Percentiles rank a stretch among this genome's conserved stretches.
These are phyloP conservation scores for Sebastiscus tertius DNA, from an alignment of 2,797 vertebrate species.

Conservation along the genomic window DNA sequence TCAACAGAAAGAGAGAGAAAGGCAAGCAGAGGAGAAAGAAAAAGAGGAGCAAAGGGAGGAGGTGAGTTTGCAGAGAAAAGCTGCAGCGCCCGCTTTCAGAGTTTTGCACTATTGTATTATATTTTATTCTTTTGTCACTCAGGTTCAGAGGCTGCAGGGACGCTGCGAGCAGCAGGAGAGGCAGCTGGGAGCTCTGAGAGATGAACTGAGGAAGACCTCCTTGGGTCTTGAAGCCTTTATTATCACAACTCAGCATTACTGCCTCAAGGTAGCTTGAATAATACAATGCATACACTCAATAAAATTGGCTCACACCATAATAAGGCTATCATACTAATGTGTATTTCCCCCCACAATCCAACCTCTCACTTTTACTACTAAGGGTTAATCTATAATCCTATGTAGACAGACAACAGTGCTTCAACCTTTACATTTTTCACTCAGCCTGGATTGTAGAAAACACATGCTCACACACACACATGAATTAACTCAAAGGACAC, in stretches of 20 bases:
- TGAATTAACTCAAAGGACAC: conserved; percentile 5
- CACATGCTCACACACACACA: not conserved
- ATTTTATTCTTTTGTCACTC: conserved; percentile 2
- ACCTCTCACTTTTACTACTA: not conserved
- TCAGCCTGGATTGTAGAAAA: not conserved
- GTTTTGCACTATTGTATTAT: not conserved
- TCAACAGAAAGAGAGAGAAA: conserved; percentile 71
- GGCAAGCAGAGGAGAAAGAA: conserved; percentile 64
- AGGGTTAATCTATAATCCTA: not conserved
- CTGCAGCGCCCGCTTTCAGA: not conserved
- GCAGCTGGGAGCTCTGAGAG: conserved; percentile 83
- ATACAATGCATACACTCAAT: not conserved
- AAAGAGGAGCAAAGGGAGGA: conserved; percentile 71
- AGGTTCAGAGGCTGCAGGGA: conserved; percentile 87
- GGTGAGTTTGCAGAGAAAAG: conserved; percentile 43
- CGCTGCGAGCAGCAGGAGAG: conserved; percentile 87
- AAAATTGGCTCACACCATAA: not conserved
- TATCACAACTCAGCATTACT: conserved; percentile 92
- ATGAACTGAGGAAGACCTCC: conserved; percentile 85
- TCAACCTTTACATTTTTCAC: not conserved
- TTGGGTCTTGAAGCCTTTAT: conserved; percentile 90
- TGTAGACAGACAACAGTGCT: not conserved
- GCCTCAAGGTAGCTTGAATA: conserved; percentile 71
- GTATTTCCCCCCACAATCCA: not conserved
- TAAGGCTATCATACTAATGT: not conserved